Evolutionary conservation across 2,888 invertebrate genomes (phyloP).

Genomic region (Tenodera sinensis): DNA sequence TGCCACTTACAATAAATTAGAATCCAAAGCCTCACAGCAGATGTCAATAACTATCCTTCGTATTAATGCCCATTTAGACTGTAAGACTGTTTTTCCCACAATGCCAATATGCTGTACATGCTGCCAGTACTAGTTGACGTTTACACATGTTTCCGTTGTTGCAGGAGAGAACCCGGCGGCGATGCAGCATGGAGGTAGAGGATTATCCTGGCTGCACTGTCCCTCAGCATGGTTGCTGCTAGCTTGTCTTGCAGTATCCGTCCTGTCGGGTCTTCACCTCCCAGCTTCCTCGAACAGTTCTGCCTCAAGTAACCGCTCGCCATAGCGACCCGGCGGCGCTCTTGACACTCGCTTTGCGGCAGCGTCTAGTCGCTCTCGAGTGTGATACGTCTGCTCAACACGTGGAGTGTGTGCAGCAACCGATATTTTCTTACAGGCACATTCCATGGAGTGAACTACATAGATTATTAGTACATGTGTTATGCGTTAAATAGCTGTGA

Average conservation of each 20-base stretch:
- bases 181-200: slow-evolving; percentile 60
- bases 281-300: slow-evolving; percentile 1
- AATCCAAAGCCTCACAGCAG: too few relatives aligned
- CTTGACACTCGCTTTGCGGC: background rate
- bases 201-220: slow-evolving; percentile 38
- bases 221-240: slow-evolving; percentile 38
- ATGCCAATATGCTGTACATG: too few relatives aligned
- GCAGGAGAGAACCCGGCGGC: slow-evolving; percentile 78
- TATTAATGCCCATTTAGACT: too few relatives aligned
- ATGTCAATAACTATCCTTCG: too few relatives aligned
- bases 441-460: background rate
- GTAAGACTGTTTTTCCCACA: too few relatives aligned
- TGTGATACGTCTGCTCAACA: background rate
- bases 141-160: slow-evolving; percentile 30
- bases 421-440: background rate
- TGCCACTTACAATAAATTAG: too few relatives aligned
- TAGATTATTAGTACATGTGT: background rate
- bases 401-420: too few relatives aligned
- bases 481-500: background rate
- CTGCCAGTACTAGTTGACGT: too few relatives aligned
- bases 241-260: slow-evolving; percentile 28
- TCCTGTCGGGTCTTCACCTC: background rate
- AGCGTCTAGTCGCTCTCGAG: background rate
- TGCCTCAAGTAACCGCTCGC: background rate
- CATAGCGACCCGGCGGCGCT: background rate